Evolutionary conservation across 2,797 vertebrate genomes (phyloP).

Genomic region (Calcarius lapponicus): DNA sequence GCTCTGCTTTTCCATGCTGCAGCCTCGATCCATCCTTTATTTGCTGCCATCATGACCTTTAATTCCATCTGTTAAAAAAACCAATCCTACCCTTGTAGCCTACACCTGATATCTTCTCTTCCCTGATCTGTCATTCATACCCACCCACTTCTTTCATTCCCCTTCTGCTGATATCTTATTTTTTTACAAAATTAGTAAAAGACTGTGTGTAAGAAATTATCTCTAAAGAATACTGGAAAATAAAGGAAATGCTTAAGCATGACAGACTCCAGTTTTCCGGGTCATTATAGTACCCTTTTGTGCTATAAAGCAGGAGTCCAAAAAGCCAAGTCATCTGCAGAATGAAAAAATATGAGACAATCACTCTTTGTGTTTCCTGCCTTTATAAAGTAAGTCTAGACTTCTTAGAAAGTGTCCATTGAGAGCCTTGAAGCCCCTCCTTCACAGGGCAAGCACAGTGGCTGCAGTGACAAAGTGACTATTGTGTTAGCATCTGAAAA

Average conservation of each 20-base stretch:
- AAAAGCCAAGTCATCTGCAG: constrained; percentile 2
- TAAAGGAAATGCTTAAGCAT: neutral
- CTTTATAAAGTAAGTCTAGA: neutral
- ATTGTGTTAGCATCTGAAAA: neutral
- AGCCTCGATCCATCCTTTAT: neutral
- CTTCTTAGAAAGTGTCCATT: neutral
- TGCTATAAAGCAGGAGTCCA: neutral
- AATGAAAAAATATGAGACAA: neutral
- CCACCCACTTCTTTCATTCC: neutral
- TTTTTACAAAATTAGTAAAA: neutral
- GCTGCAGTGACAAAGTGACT: neutral
- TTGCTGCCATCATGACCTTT: neutral
- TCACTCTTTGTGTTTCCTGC: neutral
- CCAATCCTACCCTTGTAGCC: neutral
- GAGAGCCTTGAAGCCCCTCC: neutral
- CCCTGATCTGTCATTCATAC: neutral
- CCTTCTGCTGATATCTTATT: neutral
- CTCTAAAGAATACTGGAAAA: neutral
- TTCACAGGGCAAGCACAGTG: neutral
- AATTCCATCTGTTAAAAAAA: neutral
- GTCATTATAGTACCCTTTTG: neutral
- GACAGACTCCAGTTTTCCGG: neutral
- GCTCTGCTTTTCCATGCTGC: neutral
- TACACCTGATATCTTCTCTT: neutral
- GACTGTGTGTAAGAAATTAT: neutral